Conservation (phyloP, 2,888 invertebrate species). For the Drosophila kanekoi region DNA sequence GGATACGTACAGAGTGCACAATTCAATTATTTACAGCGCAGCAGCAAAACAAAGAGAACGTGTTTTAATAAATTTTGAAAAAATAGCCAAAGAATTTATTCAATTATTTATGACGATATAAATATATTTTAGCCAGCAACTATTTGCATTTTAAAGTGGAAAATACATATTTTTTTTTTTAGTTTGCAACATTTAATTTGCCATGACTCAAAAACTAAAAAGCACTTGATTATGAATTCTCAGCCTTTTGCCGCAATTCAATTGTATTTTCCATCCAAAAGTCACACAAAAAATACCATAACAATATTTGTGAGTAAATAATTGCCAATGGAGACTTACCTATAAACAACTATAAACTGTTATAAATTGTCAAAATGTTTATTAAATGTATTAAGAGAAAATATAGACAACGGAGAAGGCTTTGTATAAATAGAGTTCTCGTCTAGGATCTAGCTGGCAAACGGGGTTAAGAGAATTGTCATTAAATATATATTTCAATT, state of each 20-base stretch:
- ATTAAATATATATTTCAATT: no score
- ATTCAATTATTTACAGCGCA: constrained; percentile 21
- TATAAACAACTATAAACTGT: not conserved
- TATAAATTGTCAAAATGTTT: constrained; percentile 16
- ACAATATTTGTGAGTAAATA: constrained; percentile 7
- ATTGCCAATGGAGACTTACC: not conserved
- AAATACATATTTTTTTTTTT: not conserved
- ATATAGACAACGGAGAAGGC: not conserved
- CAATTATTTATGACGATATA: not conserved
- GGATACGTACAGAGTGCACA: not conserved
- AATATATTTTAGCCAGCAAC: not conserved
- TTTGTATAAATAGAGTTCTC: no score
- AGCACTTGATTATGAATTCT: constrained; percentile 1
- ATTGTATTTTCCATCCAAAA: constrained; percentile 13
- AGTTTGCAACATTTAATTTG: constrained; percentile 1
- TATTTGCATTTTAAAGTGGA: constrained; percentile 5
- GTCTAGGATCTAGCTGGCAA: not conserved
- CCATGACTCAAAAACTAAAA: not conserved
- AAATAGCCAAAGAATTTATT: not conserved
- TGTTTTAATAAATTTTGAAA: not conserved
- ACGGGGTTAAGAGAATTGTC: no score
- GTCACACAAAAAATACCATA: not conserved
- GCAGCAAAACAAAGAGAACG: constrained; percentile 2
- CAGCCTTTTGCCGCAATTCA: not conserved
- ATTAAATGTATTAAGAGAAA: not conserved